These are phyloP conservation scores for Galbula dea DNA, from an alignment of 2,113 vertebrate genomes.

Conservation along the genomic window DNA sequence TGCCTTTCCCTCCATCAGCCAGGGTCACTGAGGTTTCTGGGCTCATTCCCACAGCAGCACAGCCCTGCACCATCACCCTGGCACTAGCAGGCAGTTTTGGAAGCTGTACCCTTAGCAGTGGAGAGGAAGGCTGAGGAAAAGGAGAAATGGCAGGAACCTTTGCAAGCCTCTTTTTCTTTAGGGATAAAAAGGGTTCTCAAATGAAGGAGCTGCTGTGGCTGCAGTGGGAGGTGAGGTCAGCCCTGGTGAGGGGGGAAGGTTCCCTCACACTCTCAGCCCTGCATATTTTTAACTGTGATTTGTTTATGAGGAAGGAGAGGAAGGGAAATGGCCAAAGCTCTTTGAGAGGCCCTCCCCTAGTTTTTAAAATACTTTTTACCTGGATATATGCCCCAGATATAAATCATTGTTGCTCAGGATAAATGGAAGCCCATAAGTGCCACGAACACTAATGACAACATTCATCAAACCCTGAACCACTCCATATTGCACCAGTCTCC, in stretches of 20 bases:
- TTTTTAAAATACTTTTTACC: conserved; percentile 37
- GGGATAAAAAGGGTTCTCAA: not conserved
- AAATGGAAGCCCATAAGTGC: conserved; percentile 70
- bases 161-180: not conserved
- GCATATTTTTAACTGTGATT: not conserved
- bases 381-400: conserved; percentile 42
- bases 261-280: not conserved
- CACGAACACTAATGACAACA: conserved; percentile 67
- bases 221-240: not conserved
- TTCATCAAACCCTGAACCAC: conserved; percentile 69
- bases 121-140: not conserved
- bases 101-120: too few relatives aligned
- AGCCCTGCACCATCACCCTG: not conserved
- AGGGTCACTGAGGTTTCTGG: not conserved
- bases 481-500: conserved; percentile 49
- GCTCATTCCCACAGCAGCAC: not conserved
- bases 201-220: not conserved
- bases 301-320: not conserved
- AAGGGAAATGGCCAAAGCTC: not conserved
- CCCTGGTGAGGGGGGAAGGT: not conserved
- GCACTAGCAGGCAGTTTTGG: not conserved
- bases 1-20: not conserved
- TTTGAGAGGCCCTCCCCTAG: not conserved
- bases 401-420: conserved; percentile 69
- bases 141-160: not conserved